A percentile compares a stretch with the other conserved stretches of the same genome.
These are phyloP conservation scores for Crotalus viridis DNA, from an alignment of 2,113 vertebrate genomes.

Conservation along the genomic window DNA sequence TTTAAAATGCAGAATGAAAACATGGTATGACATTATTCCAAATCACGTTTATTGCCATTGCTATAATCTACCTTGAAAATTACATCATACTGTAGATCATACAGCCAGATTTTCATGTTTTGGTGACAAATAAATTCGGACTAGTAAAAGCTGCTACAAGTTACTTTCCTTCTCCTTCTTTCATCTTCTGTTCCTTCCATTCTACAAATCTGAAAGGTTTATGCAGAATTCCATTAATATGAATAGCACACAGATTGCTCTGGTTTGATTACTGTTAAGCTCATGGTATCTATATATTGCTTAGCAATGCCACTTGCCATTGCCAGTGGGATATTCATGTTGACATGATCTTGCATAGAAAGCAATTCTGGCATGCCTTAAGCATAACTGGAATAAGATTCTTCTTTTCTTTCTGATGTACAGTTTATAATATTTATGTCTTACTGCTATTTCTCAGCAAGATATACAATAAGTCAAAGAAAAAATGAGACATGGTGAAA, in stretches of 20 bases:
- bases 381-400: background rate
- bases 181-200: background rate
- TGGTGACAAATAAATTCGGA: background rate
- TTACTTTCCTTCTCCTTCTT: background rate
- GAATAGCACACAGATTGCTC: background rate
- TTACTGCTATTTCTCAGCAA: background rate
- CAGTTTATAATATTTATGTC: background rate
- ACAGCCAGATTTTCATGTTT: background rate
- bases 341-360: background rate
- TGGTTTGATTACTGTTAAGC: background rate
- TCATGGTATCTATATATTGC: background rate
- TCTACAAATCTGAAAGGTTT: background rate
- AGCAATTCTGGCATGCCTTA: background rate
- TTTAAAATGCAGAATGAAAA: background rate
- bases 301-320: background rate
- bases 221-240: background rate
- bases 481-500: background rate
- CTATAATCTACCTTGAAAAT: background rate
- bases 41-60: background rate
- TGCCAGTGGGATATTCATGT: background rate
- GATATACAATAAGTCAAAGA: background rate
- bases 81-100: background rate
- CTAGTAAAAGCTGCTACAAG: background rate
- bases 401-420: background rate
- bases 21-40: background rate